These are phyloP conservation scores for Xenopus laevis DNA, from an alignment of 2,113 vertebrate species.

Conservation along the genomic window DNA sequence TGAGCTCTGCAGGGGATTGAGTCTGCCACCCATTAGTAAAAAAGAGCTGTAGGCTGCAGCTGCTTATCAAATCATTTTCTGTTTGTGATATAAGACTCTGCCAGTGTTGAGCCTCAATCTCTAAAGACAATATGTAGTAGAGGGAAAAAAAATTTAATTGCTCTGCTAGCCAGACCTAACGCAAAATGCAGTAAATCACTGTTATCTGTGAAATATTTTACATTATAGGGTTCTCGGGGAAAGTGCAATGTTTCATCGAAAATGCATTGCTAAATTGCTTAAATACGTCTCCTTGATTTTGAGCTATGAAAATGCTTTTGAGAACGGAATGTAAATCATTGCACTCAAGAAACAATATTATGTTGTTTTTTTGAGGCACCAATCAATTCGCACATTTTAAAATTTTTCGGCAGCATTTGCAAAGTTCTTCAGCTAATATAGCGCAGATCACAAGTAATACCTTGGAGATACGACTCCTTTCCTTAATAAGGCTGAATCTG, in stretches of 20 bases:
- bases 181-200: constrained; percentile 27
- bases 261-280: background rate
- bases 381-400: background rate
- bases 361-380: background rate
- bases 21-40: constrained; percentile 53
- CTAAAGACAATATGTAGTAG: constrained; percentile 45
- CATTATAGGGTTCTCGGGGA: constrained; percentile 6
- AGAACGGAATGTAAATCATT: background rate
- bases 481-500: background rate
- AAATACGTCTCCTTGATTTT: constrained; percentile 5
- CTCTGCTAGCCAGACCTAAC: constrained; percentile 53
- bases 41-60: constrained; percentile 58
- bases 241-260: background rate
- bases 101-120: constrained; percentile 58
- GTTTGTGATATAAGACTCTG: constrained; percentile 66
- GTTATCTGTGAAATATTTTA: constrained; percentile 9
- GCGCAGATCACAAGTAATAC: background rate
- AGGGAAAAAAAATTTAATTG: constrained; percentile 22
- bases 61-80: constrained; percentile 66
- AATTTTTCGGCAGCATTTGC: background rate
- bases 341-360: background rate
- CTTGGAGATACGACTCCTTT: background rate
- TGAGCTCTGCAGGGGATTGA: constrained; percentile 46
- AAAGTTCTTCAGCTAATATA: background rate
- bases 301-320: background rate